Evolutionary conservation across 2,888 invertebrate species (phyloP), one percentile per base, ranked within the genome.

Genomic region (Caenorhabditis sp.): DNA sequence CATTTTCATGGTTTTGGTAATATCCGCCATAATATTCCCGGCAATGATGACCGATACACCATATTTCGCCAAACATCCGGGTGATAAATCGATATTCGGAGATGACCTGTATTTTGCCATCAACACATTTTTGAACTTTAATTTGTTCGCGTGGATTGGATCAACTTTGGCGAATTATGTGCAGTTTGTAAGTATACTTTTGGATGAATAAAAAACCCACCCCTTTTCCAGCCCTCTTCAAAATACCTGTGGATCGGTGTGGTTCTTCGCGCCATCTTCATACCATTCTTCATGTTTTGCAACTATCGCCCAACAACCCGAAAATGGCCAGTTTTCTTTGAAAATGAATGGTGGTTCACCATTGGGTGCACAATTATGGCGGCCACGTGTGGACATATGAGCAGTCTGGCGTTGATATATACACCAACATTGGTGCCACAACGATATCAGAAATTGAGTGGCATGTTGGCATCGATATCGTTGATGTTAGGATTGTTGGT

Each of bases 101-200:
- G 77, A 79, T 36, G 77, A 76, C 23, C 59, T 80, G 1, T 82
- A 80, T 89, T 90, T 90, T 0, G 90, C 91, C 1, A 89, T 97
- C 23, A 93, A 93, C 27, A 96, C 96, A 87, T 99, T 94, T 89
- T 89, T 99, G 64, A 94, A 94, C 5, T 99, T 99, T 90, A 99
- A 97, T 88, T 85, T 94, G 0, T 93, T 92, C 73, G 97, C 97
- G 1, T 93, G 95, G 92, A 83, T 97, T 26, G 99, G 99, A n/a
- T 97, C 95, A 87, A 91, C 93, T 72, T 89, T 93, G 0, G 93
- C 97, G 0, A 93, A 93, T 62, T 91, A 92, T 82, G 89, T 93
- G 80, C 92, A 92, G 88, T 93, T 93, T 91, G 91, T 91, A 87
- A 87, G 89, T 14, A 26, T 31, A 7, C 10, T 7, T 31, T 31